phyloP scores from a whole-genome alignment of 2,113 vertebrate genomes.

The Andinoacara biseriatus region DNA sequence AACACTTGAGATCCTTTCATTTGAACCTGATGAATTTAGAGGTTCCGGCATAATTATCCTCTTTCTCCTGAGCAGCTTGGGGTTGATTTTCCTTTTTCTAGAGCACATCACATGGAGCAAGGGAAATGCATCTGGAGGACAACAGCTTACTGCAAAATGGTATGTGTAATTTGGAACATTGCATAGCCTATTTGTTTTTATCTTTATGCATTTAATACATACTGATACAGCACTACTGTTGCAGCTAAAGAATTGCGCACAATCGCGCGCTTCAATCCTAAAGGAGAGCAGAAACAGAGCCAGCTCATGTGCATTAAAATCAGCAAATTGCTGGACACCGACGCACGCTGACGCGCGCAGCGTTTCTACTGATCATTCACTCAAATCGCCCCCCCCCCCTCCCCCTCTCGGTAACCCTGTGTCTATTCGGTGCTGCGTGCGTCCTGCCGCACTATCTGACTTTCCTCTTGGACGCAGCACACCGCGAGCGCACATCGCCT shows the following conservation, averaged over 20 bases:
- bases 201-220: not conserved
- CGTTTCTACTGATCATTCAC: not conserved
- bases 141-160: not conserved
- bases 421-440: not conserved
- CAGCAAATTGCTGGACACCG: constrained; percentile 17
- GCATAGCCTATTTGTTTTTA: not conserved
- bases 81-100: not conserved
- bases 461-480: constrained; percentile 13
- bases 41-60: not conserved
- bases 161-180: not conserved
- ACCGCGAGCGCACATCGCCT: constrained; percentile 14
- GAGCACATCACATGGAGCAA: not conserved
- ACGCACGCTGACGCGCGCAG: constrained; percentile 31
- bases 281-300: not conserved
- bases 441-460: constrained; percentile 12
- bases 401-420: not conserved
- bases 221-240: not conserved
- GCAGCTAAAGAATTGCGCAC: not conserved
- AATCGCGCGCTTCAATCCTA: not conserved
- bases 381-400: not conserved
- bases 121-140: not conserved
- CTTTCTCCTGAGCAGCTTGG: not conserved
- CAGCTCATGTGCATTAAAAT: constrained; percentile 24
- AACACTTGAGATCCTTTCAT: not conserved
- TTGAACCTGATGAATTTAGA: constrained; percentile 14